A percentile compares a stretch with the other conserved stretches of the same genome.
Evolutionary conservation across 2,888 invertebrate genomes (phyloP).

Genomic region (Tillus elongatus): DNA sequence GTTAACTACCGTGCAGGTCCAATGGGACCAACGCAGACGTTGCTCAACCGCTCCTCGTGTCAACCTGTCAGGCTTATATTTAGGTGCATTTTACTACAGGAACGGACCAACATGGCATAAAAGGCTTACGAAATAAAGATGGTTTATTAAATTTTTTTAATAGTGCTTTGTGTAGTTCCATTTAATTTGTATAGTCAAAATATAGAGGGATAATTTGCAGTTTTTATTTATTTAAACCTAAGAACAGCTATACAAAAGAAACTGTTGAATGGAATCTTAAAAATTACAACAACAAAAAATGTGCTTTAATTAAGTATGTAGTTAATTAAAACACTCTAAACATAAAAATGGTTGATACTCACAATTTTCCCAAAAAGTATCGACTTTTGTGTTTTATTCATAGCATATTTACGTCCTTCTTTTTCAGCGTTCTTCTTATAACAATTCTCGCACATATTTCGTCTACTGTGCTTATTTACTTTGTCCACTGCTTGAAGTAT

Average conservation of each 20-base stretch:
- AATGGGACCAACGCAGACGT: conserved; percentile 2
- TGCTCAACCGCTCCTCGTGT: not conserved
- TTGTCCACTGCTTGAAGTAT: not conserved
- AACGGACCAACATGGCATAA: conserved; percentile 1
- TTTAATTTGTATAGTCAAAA: not conserved
- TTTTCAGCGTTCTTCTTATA: conserved; percentile 1
- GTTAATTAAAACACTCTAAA: not conserved
- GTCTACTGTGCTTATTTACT: not conserved
- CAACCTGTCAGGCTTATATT: not conserved
- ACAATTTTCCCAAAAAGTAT: not conserved
- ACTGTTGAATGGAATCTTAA: no score
- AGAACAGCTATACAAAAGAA: no score
- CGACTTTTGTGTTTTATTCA: conserved; percentile 1
- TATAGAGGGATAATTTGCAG: not conserved
- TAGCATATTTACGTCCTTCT: not conserved
- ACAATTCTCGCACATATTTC: not conserved
- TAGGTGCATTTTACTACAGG: not conserved
- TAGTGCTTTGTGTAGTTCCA: not conserved
- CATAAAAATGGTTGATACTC: not conserved
- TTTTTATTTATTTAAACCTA: conserved; percentile 1
- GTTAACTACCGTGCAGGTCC: conserved; percentile 1
- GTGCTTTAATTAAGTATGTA: not conserved
- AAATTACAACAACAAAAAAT: not conserved
- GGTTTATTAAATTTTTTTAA: not conserved
- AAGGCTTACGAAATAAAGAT: not conserved